Percentiles rank a stretch among this genome's conserved stretches.
Evolutionary conservation across 2,888 invertebrate species (phyloP).

Genomic region (Callyntrura sp.): DNA sequence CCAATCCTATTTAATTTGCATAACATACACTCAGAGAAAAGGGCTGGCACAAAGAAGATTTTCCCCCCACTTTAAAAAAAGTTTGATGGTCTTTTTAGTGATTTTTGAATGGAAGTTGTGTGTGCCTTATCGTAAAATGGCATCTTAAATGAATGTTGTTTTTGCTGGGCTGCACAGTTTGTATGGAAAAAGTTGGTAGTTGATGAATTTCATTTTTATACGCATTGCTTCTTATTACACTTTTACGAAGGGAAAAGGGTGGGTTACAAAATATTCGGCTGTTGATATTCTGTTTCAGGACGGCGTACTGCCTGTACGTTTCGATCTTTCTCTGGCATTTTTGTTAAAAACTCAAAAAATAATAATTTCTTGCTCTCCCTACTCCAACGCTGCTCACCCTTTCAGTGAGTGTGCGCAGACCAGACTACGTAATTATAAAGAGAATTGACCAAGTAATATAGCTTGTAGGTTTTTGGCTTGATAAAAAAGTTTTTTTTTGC

Average conservation of each 20-base stretch:
- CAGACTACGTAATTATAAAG: neutral
- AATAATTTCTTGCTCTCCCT: neutral
- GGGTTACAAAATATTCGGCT: neutral
- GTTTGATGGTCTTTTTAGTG: conserved; percentile 53
- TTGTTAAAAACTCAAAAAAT: neutral
- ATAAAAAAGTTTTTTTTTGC: neutral
- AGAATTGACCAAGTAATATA: neutral
- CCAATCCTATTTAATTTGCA: conserved; percentile 73
- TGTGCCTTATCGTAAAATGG: conserved; percentile 56
- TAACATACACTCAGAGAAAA: conserved; percentile 49
- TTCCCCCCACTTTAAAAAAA: conserved; percentile 39
- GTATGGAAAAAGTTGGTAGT: conserved; percentile 8
- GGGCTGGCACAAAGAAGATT: conserved; percentile 12
- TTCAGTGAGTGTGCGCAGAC: neutral
- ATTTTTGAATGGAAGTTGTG: conserved; percentile 51
- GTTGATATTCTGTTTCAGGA: too few species aligned
- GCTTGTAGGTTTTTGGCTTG: neutral
- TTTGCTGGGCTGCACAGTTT: neutral
- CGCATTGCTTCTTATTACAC: too few species aligned
- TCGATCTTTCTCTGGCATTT: neutral
- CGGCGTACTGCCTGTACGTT: too few species aligned
- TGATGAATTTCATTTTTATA: conserved; percentile 41
- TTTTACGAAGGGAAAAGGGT: too few species aligned
- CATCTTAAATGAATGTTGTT: conserved; percentile 38
- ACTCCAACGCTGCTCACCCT: neutral